Conservation (phyloP, 2,113 vertebrate genomes). For the rabbit (Oryctolagus cuniculus) region DNA sequence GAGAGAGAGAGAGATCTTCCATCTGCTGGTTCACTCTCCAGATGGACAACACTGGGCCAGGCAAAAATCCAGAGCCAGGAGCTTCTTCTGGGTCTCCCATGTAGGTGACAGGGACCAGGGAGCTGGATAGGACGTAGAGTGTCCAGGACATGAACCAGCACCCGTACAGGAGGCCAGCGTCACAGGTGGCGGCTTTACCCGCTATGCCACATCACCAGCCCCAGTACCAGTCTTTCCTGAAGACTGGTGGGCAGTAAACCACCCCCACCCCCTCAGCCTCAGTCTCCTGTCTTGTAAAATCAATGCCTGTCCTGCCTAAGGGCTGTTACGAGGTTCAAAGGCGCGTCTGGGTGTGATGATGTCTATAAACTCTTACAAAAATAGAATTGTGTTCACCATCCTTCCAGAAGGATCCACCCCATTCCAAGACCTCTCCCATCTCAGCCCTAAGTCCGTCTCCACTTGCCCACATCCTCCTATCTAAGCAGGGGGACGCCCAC, state of each 20-base stretch:
- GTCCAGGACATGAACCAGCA: too few relatives aligned
- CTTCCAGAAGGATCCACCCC: conserved; percentile 29
- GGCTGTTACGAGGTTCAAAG: not conserved
- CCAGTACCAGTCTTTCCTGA: not conserved
- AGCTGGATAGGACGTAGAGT: too few relatives aligned
- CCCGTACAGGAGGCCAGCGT: too few relatives aligned
- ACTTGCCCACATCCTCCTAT: not conserved
- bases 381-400: not conserved
- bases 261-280: not conserved
- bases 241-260: not conserved
- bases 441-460: not conserved
- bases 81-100: too few relatives aligned
- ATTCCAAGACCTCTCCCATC: not conserved
- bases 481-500: not conserved
- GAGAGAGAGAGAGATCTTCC: too few relatives aligned
- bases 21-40: too few relatives aligned
- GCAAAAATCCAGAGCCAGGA: too few relatives aligned
- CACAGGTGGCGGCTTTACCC: too few relatives aligned
- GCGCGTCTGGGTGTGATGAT: not conserved
- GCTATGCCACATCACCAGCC: too few relatives aligned
- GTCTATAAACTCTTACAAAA: conserved; percentile 41
- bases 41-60: too few relatives aligned
- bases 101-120: too few relatives aligned
- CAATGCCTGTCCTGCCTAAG: not conserved
- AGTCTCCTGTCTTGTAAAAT: conserved; percentile 16